Evolutionary conservation across 2,113 vertebrate genomes (phyloP).

Genomic region (Bothrops jararaca): DNA sequence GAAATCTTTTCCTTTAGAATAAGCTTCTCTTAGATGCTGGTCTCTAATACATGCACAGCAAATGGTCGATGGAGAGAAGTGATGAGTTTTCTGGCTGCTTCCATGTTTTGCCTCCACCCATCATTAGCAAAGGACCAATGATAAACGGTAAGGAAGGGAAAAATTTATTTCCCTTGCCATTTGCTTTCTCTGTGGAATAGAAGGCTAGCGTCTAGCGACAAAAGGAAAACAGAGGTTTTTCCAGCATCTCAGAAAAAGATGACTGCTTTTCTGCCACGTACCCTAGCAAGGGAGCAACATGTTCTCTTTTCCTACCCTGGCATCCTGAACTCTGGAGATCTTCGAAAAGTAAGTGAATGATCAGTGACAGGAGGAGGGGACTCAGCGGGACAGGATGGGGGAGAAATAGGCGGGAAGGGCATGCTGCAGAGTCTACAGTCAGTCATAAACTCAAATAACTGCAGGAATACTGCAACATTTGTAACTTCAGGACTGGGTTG

Average conservation of each 20-base stretch:
- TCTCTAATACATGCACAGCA: too few relatives aligned
- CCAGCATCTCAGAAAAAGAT: background rate
- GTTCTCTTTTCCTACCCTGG: background rate
- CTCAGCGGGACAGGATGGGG: background rate
- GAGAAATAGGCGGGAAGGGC: background rate
- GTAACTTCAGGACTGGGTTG: background rate
- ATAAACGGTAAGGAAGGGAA: too few relatives aligned
- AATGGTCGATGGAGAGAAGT: too few relatives aligned
- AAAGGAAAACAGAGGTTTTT: background rate
- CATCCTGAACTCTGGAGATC: background rate
- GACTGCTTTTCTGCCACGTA: background rate
- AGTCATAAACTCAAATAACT: background rate
- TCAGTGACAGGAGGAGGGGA: background rate
- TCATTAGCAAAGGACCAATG: too few relatives aligned
- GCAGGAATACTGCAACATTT: background rate
- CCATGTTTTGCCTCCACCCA: too few relatives aligned
- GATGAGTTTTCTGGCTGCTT: too few relatives aligned
- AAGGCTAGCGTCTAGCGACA: background rate
- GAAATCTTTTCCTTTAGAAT: too few relatives aligned
- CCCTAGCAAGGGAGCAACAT: background rate
- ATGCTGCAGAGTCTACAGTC: background rate
- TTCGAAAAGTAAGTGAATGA: background rate
- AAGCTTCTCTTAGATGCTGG: too few relatives aligned
- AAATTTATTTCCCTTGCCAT: background rate
- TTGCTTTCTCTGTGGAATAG: background rate